A percentile compares a stretch with the other conserved stretches of the same genome.
Conservation (phyloP, 2,113 vertebrate species). For the Chloroceryle aenea region DNA sequence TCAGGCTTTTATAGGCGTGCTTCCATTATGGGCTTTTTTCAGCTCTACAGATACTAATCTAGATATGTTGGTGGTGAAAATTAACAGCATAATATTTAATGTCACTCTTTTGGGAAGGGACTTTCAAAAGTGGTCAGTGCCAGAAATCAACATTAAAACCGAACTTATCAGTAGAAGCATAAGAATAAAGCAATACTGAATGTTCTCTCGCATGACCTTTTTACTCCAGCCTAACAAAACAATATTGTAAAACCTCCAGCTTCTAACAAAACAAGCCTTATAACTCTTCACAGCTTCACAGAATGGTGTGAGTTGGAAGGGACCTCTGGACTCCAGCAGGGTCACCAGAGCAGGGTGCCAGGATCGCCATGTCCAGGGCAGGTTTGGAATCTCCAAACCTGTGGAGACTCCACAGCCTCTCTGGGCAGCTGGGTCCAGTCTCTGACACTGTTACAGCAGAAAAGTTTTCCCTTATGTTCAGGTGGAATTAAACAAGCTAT, state of each 20-base stretch:
- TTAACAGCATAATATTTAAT: slow-evolving; percentile 17
- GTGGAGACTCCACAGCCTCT: no score
- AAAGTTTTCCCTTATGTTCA: no score
- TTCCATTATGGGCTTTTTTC: slow-evolving; percentile 25
- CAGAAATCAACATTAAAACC: slow-evolving; percentile 14
- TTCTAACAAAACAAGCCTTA: background rate
- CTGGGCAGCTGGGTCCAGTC: no score
- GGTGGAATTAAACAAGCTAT: background rate
- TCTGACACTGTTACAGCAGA: no score
- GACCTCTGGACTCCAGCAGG: background rate
- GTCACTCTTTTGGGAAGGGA: background rate
- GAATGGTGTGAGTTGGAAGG: background rate
- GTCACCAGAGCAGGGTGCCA: background rate
- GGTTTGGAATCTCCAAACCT: background rate
- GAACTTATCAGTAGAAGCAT: background rate
- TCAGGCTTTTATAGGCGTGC: background rate
- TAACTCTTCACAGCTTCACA: background rate
- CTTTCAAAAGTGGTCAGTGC: background rate
- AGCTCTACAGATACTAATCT: background rate
- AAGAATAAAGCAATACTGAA: slow-evolving; percentile 15
- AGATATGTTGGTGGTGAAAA: background rate
- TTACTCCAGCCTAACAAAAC: background rate
- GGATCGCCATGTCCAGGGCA: background rate
- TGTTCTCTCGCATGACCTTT: background rate
- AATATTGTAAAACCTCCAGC: background rate